Conservation (phyloP, 2,113 vertebrate species). For the Phylloscopus whistleri region DNA sequence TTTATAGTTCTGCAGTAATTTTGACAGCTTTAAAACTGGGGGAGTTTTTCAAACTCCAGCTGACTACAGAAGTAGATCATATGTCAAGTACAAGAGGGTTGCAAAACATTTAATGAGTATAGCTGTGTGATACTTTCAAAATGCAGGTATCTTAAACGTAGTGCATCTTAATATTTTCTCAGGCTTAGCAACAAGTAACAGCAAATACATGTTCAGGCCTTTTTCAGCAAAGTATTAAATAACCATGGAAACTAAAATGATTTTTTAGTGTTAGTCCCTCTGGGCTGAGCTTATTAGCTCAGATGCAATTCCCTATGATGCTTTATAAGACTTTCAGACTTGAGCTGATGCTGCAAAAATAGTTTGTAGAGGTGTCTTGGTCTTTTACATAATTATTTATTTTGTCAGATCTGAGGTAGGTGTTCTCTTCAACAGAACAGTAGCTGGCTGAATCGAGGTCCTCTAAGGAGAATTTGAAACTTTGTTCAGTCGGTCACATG, state of each 20-base stretch:
- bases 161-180: background rate
- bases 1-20: background rate
- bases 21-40: background rate
- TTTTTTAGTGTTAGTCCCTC: background rate
- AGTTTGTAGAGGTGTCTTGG: background rate
- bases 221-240: background rate
- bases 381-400: background rate
- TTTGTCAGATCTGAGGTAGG: background rate
- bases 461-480: background rate
- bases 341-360: background rate
- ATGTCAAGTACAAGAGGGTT: background rate
- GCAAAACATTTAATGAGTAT: background rate
- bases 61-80: background rate
- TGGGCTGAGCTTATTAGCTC: background rate
- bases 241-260: background rate
- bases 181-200: background rate
- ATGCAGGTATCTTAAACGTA: background rate
- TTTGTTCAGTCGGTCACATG: background rate
- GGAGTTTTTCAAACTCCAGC: background rate
- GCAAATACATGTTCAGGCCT: background rate
- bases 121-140: background rate
- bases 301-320: background rate
- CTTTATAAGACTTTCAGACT: background rate
- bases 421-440: background rate
- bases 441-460: background rate